phyloP scores from a whole-genome alignment of 2,797 vertebrate genomes.

The Glossophaga mutica region DNA sequence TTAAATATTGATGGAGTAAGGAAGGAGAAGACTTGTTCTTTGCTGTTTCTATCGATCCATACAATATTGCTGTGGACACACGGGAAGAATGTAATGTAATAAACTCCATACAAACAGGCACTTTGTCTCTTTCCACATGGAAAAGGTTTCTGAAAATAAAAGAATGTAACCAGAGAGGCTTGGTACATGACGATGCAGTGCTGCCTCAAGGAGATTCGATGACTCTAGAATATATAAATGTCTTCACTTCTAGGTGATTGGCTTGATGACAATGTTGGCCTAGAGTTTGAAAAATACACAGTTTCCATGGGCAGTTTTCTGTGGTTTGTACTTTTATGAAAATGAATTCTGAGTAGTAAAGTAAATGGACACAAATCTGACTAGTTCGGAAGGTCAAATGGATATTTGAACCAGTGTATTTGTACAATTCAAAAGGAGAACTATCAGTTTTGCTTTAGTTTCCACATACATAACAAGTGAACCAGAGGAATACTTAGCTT shows the following conservation, averaged over 20 bases:
- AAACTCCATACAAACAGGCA: not conserved
- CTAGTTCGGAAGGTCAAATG: not conserved
- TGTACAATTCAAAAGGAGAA: not conserved
- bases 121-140: not conserved
- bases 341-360: not conserved
- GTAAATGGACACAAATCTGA: not conserved
- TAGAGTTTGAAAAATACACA: not conserved
- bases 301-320: not conserved
- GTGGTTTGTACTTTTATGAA: not conserved
- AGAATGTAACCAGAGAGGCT: slow-evolving; percentile 14
- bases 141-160: not conserved
- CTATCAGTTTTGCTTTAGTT: not conserved
- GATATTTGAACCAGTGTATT: not conserved
- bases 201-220: not conserved
- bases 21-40: not conserved
- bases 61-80: not conserved
- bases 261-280: not conserved
- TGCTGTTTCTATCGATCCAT: slow-evolving; percentile 58
- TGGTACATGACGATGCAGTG: not conserved
- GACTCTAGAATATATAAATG: not conserved
- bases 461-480: not conserved
- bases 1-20: slow-evolving; percentile 53
- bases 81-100: not conserved
- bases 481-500: not conserved
- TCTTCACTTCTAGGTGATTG: not conserved